phyloP scores from a whole-genome alignment of 2,113 vertebrate species.

The Myiagra hebetior region DNA sequence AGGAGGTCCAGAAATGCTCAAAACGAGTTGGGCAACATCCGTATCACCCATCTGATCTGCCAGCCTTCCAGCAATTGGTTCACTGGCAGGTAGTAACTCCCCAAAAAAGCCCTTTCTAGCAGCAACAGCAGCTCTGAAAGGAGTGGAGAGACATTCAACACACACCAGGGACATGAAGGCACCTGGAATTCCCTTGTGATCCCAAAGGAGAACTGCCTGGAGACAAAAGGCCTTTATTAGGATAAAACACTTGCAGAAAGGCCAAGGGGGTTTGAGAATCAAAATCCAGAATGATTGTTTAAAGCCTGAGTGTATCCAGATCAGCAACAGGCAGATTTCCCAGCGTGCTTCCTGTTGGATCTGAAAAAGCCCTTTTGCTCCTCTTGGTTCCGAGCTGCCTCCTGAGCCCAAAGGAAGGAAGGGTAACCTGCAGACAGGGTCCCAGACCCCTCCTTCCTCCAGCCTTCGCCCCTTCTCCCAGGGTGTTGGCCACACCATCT shows the following conservation, averaged over 20 bases:
- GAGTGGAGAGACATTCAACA: background rate
- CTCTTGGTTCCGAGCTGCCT: background rate
- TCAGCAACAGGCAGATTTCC: background rate
- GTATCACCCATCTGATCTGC: background rate
- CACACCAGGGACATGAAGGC: background rate
- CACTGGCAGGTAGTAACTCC: background rate
- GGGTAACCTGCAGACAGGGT: too few species aligned
- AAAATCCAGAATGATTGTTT: background rate
- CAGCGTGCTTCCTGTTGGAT: background rate
- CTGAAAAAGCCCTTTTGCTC: background rate
- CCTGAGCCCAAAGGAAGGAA: background rate
- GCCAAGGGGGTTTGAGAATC: background rate
- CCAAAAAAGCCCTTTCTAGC: background rate
- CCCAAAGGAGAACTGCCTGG: background rate
- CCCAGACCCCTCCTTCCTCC: background rate
- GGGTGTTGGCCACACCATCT: background rate
- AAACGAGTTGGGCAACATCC: background rate
- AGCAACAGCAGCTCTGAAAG: background rate
- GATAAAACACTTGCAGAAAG: background rate
- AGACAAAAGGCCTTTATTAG: background rate
- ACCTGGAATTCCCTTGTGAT: background rate
- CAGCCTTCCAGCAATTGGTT: fast-evolving
- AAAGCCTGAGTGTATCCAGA: background rate
- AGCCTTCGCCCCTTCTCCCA: background rate
- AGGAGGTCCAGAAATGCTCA: background rate